Conservation (phyloP, 2,888 invertebrate genomes). For the Coenonympha glycerion region DNA sequence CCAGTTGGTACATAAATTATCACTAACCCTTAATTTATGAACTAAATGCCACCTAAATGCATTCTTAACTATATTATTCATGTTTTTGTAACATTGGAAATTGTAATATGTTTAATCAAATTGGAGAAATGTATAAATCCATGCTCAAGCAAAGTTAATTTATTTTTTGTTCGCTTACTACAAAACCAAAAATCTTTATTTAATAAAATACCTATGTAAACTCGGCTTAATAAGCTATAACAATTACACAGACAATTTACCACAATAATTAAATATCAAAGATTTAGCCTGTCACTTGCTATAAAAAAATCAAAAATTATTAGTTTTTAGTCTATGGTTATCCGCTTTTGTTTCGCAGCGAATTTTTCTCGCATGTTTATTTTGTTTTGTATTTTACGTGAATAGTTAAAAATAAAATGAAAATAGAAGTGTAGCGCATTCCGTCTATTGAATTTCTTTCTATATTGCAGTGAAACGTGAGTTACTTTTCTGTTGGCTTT, state of each 20-base stretch:
- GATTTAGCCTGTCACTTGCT: slow-evolving; percentile 5
- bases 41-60: no score
- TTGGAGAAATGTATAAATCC: no score
- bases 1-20: no score
- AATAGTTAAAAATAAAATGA: slow-evolving; percentile 24
- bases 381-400: slow-evolving; percentile 23
- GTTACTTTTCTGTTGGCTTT: slow-evolving; percentile 20
- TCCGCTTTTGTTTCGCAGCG: slow-evolving; percentile 25
- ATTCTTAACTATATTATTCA: no score
- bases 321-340: slow-evolving; percentile 18
- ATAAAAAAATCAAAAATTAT: no score
- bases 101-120: no score
- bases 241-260: background rate
- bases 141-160: no score
- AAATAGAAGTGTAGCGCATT: slow-evolving; percentile 25
- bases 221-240: background rate
- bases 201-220: background rate
- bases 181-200: background rate
- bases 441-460: slow-evolving; percentile 18
- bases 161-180: no score
- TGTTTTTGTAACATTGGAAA: no score
- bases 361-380: slow-evolving; percentile 26
- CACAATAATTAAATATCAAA: background rate
- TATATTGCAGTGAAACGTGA: slow-evolving; percentile 31
- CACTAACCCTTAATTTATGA: no score